Evolutionary conservation across 2,113 vertebrate genomes (phyloP).

Genomic region (Chaetodon auriga): DNA sequence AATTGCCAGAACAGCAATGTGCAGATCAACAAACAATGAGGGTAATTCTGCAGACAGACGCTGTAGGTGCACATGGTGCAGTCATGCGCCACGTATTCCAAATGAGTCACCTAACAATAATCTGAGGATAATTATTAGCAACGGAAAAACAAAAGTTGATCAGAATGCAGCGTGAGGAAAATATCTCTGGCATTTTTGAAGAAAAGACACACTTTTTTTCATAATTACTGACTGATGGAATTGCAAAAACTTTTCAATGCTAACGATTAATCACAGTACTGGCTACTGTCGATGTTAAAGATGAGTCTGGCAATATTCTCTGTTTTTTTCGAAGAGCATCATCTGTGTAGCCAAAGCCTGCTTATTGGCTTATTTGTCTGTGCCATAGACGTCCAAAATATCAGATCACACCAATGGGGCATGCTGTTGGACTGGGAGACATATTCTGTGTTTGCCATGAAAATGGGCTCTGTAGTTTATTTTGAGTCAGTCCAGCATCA

Average conservation of each 20-base stretch:
- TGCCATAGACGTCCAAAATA: too few species aligned
- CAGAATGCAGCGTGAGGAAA: constrained; percentile 2
- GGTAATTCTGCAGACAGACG: constrained; percentile 30
- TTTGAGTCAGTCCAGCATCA: not conserved
- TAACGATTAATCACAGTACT: not conserved
- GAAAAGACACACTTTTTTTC: not conserved
- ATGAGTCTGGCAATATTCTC: not conserved
- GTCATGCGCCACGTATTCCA: constrained; percentile 25
- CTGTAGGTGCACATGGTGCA: constrained; percentile 8
- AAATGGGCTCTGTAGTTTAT: not conserved
- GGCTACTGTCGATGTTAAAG: not conserved
- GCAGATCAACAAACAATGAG: constrained; percentile 37
- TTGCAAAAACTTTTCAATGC: too few species aligned
- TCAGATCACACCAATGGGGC: too few species aligned
- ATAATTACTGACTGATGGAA: constrained; percentile 1
- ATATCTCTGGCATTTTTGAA: not conserved
- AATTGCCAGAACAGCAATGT: not conserved
- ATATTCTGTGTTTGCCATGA: not conserved
- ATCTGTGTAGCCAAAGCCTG: too few species aligned
- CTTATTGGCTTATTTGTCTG: too few species aligned
- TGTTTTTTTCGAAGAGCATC: not conserved
- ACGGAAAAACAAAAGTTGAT: constrained; percentile 25
- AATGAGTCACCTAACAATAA: constrained; percentile 42
- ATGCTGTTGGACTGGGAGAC: not conserved
- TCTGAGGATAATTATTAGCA: constrained; percentile 43